Conservation (phyloP, 2,797 vertebrate genomes). For the Pseudopleuronectes americanus region DNA sequence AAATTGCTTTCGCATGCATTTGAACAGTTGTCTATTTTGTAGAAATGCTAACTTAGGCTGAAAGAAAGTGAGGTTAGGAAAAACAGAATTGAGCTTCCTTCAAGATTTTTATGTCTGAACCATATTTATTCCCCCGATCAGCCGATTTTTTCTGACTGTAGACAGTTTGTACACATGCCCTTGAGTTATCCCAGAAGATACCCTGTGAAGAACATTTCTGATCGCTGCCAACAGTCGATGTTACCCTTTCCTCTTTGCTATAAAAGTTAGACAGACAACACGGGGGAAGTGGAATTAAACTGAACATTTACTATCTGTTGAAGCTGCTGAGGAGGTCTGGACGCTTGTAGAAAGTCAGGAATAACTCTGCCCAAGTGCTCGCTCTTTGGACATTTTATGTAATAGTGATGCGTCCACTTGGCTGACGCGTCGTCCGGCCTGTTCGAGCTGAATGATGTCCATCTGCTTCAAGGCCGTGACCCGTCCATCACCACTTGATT, state of each 20-base stretch:
- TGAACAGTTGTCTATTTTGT: too few relatives aligned
- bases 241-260: background rate
- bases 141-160: background rate
- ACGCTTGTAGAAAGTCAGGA: background rate
- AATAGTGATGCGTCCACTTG: background rate
- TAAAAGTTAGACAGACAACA: conserved; percentile 4
- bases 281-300: background rate
- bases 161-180: conserved; percentile 3
- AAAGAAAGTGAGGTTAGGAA: too few relatives aligned
- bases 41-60: too few relatives aligned
- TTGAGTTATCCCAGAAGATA: background rate
- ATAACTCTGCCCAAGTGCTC: background rate
- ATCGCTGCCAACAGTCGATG: background rate
- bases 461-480: conserved; percentile 41
- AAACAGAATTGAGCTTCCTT: too few relatives aligned
- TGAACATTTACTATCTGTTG: conserved; percentile 6
- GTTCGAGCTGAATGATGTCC: conserved; percentile 34
- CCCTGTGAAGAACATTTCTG: background rate
- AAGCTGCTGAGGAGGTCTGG: conserved; percentile 1
- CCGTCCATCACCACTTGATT: conserved; percentile 15
- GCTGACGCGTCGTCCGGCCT: conserved; percentile 10
- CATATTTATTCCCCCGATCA: too few relatives aligned
- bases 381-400: conserved; percentile 13
- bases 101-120: too few relatives aligned
- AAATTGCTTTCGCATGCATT: too few relatives aligned